These are phyloP conservation scores for Anas platyrhynchos DNA, from an alignment of 2,113 vertebrate genomes.

Conservation along the genomic window DNA sequence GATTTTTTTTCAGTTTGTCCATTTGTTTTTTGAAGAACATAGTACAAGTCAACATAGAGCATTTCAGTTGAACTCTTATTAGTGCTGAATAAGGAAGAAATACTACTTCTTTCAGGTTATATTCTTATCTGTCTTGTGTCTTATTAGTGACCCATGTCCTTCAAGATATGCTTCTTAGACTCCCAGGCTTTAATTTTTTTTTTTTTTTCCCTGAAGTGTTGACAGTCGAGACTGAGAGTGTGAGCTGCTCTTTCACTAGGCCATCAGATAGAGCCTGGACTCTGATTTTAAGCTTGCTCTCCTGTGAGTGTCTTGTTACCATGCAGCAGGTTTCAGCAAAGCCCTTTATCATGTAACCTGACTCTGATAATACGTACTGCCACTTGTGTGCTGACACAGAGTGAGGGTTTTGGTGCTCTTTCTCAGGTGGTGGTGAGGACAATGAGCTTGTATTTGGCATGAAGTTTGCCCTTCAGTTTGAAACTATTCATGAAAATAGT, in stretches of 20 bases:
- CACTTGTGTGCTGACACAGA: neutral
- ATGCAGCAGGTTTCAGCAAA: neutral
- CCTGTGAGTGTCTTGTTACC: neutral
- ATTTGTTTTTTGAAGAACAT: neutral
- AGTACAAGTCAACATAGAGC: neutral
- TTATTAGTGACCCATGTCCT: neutral
- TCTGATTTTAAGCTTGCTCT: neutral
- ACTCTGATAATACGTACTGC: neutral
- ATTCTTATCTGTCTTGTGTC: neutral
- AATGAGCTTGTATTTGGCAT: neutral
- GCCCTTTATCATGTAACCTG: neutral
- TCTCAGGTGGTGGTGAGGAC: neutral
- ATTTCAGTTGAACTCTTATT: neutral
- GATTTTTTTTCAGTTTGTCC: neutral
- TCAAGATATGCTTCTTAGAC: neutral
- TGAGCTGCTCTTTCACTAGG: neutral
- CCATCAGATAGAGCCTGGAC: neutral
- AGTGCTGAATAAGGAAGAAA: neutral
- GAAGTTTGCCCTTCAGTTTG: neutral
- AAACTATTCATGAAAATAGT: neutral
- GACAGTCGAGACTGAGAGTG: neutral
- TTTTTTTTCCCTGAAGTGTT: neutral
- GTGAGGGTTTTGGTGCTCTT: neutral
- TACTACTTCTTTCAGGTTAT: neutral
- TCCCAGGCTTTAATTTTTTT: neutral